A percentile compares a stretch with the other conserved stretches of the same genome.
Conservation (phyloP, 2,888 invertebrate genomes). For the Clanis bilineata region DNA sequence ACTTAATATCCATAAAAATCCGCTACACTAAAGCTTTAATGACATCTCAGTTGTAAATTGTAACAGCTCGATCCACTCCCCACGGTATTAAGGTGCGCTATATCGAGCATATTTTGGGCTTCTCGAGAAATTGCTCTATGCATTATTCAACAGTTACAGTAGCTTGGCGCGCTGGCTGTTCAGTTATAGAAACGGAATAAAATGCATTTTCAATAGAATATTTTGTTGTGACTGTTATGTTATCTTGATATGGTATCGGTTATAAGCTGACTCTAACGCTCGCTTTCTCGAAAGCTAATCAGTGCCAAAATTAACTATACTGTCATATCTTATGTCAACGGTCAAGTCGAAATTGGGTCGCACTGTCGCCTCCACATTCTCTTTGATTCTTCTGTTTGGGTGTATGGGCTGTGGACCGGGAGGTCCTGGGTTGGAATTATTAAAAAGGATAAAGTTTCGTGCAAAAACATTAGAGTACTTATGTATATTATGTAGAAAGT, state of each 20-base stretch:
- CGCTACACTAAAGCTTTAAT: neutral
- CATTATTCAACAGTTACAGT: neutral
- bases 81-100: neutral
- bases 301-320: too few relatives aligned
- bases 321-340: too few relatives aligned
- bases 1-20: neutral
- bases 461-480: too few relatives aligned
- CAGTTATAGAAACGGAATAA: neutral
- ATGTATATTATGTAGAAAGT: too few relatives aligned
- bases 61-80: neutral
- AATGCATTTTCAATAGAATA: neutral
- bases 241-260: neutral
- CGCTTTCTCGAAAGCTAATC: too few relatives aligned
- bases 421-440: too few relatives aligned
- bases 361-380: too few relatives aligned
- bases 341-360: too few relatives aligned
- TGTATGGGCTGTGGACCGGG: too few relatives aligned
- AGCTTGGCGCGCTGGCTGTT: neutral
- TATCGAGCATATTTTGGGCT: neutral
- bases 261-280: too few relatives aligned
- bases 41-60: neutral
- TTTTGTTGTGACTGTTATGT: neutral
- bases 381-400: too few relatives aligned
- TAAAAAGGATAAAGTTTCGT: too few relatives aligned
- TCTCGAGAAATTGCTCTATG: neutral